Evolutionary conservation across 92 coral and sea anemone species (phyloP), one percentile per base, ranked within the genome.

Genomic region (Porites divaricata): DNA sequence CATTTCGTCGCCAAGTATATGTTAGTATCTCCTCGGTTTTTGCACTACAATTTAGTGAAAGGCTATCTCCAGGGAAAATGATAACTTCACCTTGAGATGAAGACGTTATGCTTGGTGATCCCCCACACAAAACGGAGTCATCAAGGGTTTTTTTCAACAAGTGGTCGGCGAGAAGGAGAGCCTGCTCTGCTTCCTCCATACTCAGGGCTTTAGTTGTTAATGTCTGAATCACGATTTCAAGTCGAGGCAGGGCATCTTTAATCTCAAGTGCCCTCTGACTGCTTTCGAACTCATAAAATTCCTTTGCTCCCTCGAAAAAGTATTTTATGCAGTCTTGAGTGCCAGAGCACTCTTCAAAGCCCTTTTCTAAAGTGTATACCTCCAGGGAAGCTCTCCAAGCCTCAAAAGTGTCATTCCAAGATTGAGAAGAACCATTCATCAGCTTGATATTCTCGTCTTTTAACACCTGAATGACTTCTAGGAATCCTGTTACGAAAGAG

Each of bases 381-480:
- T 92, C 95, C 8, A 79, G 87, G n/a, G 82, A 83, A 12, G 90
- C 92, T 75, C 76, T 89, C 95, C 95, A 92, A 53, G 72, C 75
- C 17, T 79, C 76, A 24, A 91, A 65, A 28, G 88, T 85, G 54
- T 91, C 87, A 69, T 88, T 85, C 92, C 92, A 88, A 65, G 84
- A 86, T 23, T 74, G 57, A 11, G 69, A 67, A 20, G 89, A 67
- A 62, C 79, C 78, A 70, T 84, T 88, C 1, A 24, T 21, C 45
- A 78, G 2, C 74, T 15, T 65, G 22, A 2, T 82, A 8, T 28
- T 45, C n/a, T 83, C 64, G 0, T 45, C 48, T 17, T 63, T 71
- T 1, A 72, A 58, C 17, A 57, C 25, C 20, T 80, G 54, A 9
- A 80, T 71, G 68, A 80, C 41, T 26, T 80, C 86, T 1, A 35